Percentiles rank a stretch among this genome's conserved stretches.
Conservation (phyloP, 64 coral and sea anemone genomes). For the Stichodactyla mertensii region DNA sequence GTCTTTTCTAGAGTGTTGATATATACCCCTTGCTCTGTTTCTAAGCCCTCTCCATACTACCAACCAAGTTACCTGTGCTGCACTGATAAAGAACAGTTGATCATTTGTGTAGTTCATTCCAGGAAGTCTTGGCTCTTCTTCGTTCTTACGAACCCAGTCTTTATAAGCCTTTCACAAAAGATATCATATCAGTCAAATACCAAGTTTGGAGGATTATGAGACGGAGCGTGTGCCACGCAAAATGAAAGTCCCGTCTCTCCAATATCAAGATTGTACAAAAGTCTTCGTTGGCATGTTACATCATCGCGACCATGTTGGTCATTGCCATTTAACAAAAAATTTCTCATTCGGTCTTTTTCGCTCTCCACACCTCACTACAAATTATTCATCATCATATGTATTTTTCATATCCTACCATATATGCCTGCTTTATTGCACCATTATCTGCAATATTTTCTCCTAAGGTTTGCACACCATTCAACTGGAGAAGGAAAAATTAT, state of each 20-base stretch:
- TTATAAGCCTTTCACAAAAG: conserved; percentile 59
- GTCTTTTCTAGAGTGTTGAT: too few relatives aligned
- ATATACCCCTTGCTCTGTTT: too few relatives aligned
- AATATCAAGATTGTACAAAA: too few relatives aligned
- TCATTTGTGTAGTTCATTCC: conserved; percentile 81
- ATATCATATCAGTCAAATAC: background rate
- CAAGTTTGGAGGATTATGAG: background rate
- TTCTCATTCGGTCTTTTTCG: too few relatives aligned
- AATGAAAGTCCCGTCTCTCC: background rate
- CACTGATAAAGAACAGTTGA: conserved; percentile 82
- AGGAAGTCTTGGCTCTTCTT: conserved; percentile 66
- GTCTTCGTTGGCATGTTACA: too few relatives aligned
- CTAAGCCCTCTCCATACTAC: background rate
- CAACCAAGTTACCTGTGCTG: conserved; percentile 56
- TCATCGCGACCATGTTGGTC: too few relatives aligned
- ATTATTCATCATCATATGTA: too few relatives aligned
- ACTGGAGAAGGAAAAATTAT: conserved; percentile 17
- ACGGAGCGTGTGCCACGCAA: background rate
- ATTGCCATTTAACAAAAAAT: too few relatives aligned
- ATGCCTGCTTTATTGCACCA: conserved; percentile 72
- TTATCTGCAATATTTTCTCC: conserved; percentile 90
- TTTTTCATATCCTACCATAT: conserved; percentile 4
- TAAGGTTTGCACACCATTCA: conserved; percentile 63
- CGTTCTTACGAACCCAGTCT: conserved; percentile 50
- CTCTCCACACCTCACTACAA: too few relatives aligned